Evolutionary conservation across 2,797 vertebrate species (phyloP).

Genomic region (Oryzias sinensis): DNA sequence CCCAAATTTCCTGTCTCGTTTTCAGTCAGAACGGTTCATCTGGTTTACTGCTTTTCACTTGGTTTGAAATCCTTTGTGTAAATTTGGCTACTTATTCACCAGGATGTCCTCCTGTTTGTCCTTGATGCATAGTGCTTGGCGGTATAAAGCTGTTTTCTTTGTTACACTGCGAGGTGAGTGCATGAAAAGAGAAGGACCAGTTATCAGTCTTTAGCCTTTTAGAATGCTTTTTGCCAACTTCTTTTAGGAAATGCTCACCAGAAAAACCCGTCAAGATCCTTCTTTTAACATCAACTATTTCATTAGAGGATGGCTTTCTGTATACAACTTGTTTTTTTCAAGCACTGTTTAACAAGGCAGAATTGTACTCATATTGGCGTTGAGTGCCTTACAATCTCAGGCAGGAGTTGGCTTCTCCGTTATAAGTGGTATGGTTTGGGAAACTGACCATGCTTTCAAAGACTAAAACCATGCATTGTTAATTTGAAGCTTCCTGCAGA

Average conservation of each 20-base stretch:
- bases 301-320: constrained; percentile 16
- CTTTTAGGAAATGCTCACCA: constrained; percentile 24
- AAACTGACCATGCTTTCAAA: constrained; percentile 6
- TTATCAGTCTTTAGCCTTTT: constrained; percentile 17
- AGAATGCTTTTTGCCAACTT: neutral
- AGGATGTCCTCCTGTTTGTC: constrained; percentile 1
- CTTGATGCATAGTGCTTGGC: constrained; percentile 12
- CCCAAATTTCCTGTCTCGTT: constrained; percentile 33
- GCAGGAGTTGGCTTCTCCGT: constrained; percentile 5
- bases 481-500: constrained; percentile 25
- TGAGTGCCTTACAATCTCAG: constrained; percentile 7
- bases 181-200: constrained; percentile 20
- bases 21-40: constrained; percentile 7
- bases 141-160: constrained; percentile 18
- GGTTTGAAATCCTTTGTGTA: no score
- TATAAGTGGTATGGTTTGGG: constrained; percentile 5
- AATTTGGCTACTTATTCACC: no score
- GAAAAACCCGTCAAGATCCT: constrained; percentile 30
- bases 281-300: constrained; percentile 48
- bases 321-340: constrained; percentile 22
- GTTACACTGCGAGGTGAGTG: constrained; percentile 7
- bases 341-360: constrained; percentile 14
- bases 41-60: no score
- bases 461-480: constrained; percentile 10
- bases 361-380: neutral